Evolutionary conservation across 2,888 invertebrate genomes (phyloP).

Genomic region (Lasioglossum leucozonium): DNA sequence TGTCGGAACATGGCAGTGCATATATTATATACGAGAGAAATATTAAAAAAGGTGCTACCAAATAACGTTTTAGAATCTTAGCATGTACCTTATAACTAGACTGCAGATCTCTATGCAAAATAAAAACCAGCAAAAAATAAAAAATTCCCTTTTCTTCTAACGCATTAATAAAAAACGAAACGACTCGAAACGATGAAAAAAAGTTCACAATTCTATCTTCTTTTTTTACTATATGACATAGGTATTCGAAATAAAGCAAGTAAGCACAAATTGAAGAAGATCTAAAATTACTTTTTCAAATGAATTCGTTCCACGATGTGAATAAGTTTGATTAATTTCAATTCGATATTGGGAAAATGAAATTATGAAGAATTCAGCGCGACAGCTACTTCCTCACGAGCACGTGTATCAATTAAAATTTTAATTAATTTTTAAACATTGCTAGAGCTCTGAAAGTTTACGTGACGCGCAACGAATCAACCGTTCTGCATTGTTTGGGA

Average conservation of each 20-base stretch:
- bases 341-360: background rate
- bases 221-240: background rate
- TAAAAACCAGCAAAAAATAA: background rate
- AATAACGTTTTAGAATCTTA: too few relatives aligned
- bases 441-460: background rate
- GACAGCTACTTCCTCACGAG: background rate
- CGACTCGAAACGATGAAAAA: too few relatives aligned
- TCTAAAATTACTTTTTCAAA: background rate
- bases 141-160: background rate
- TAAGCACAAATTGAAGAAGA: background rate
- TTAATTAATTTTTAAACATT: background rate
- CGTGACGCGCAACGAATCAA: background rate
- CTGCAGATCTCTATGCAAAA: too few relatives aligned
- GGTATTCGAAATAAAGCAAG: background rate
- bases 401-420: background rate
- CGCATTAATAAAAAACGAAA: background rate
- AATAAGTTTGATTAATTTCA: background rate
- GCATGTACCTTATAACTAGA: too few relatives aligned
- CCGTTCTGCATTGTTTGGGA: background rate
- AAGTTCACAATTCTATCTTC: too few relatives aligned
- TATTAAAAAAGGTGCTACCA: background rate
- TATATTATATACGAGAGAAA: background rate
- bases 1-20: background rate
- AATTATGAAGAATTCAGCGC: background rate
- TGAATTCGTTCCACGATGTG: background rate